Conservation (phyloP, 1,140 invertebrate genomes). For the Stegodyphus dumicola region DNA sequence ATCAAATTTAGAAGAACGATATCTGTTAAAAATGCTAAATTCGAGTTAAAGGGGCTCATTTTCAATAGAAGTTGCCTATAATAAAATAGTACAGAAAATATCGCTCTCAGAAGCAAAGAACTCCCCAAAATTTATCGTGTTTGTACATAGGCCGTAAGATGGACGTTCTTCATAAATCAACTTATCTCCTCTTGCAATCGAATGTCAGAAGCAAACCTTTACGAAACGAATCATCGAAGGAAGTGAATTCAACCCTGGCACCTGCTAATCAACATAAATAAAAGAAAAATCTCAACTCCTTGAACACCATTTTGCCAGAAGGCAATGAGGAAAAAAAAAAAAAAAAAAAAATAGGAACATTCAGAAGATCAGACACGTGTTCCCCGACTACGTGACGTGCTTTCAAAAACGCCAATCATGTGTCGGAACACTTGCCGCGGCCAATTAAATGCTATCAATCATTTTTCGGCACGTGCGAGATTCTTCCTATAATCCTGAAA, state of each 20-base stretch:
- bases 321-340: background rate
- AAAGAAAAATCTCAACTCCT: slow-evolving; percentile 5
- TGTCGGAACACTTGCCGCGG: slow-evolving; percentile 45
- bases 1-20: too few relatives aligned
- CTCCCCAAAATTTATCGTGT: background rate
- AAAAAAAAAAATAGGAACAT: background rate
- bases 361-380: slow-evolving; percentile 26
- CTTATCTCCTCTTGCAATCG: background rate
- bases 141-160: background rate
- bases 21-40: too few relatives aligned
- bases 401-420: slow-evolving; percentile 50
- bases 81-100: background rate
- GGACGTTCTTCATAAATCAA: background rate
- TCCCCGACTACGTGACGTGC: slow-evolving; percentile 30
- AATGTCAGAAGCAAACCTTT: background rate
- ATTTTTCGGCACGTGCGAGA: slow-evolving; percentile 39
- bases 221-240: slow-evolving; percentile 3
- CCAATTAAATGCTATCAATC: slow-evolving; percentile 54
- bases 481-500: background rate
- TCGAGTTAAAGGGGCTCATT: too few relatives aligned
- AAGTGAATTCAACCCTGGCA: background rate
- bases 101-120: background rate
- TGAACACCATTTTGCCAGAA: slow-evolving; percentile 12
- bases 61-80: background rate
- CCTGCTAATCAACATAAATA: slow-evolving; percentile 36